Conservation (phyloP, 2,888 invertebrate species). For the Sphecodes monilicornis region DNA sequence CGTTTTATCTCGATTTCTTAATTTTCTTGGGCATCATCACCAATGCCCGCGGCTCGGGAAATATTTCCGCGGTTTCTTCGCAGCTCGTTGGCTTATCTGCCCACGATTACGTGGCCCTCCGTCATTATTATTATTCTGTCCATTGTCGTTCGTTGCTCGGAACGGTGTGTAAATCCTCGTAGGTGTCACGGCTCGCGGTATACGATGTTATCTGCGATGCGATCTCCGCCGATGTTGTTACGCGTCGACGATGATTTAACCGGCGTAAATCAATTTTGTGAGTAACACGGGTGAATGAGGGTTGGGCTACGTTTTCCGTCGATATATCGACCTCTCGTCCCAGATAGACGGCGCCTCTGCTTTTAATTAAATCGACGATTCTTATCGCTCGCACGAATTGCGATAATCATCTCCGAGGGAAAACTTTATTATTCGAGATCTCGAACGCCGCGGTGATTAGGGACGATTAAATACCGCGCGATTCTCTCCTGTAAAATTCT, state of each 20-base stretch:
- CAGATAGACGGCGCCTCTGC: not conserved
- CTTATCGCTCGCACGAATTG: conserved; percentile 11
- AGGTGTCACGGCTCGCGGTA: conserved; percentile 38
- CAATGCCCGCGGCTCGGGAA: not conserved
- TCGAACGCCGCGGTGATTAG: not conserved
- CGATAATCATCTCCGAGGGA: conserved; percentile 11
- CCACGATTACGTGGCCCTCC: conserved; percentile 28
- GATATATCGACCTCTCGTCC: conserved; percentile 31
- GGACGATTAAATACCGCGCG: conserved; percentile 4
- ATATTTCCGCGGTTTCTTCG: conserved; percentile 21
- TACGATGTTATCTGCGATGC: conserved; percentile 44
- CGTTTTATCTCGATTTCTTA: no score
- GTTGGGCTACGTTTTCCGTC: conserved; percentile 36
- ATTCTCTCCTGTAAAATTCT: not conserved
- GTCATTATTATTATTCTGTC: conserved; percentile 46
- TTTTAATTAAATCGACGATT: conserved; percentile 19
- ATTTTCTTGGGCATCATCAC: not conserved
- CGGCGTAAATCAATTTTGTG: conserved; percentile 61
- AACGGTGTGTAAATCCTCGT: conserved; percentile 48
- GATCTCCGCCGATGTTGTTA: conserved; percentile 59
- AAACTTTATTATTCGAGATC: conserved; percentile 12
- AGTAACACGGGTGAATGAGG: conserved; percentile 51
- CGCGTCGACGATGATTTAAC: conserved; percentile 55
- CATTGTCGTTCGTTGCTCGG: conserved; percentile 49
- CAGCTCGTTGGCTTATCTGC: conserved; percentile 29